A percentile compares a stretch with the other conserved stretches of the same genome.
phyloP scores from a whole-genome alignment of 2,797 vertebrate species.

The Amblyopsis hoosieri region DNA sequence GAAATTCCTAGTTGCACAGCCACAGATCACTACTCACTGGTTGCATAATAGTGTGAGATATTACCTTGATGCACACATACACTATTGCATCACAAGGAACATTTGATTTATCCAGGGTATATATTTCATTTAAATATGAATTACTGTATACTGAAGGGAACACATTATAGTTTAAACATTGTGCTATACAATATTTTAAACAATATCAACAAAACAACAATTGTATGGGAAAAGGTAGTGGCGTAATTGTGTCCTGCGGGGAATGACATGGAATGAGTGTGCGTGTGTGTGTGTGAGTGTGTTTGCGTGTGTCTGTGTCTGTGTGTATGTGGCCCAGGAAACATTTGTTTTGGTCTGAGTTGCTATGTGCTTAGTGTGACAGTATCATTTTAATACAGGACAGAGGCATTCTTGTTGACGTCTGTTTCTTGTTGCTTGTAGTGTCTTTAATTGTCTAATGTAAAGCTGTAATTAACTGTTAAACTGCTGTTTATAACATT shows the following conservation, averaged over 20 bases:
- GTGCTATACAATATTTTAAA: too few species aligned
- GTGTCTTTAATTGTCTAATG: not conserved
- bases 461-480: too few species aligned
- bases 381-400: not conserved
- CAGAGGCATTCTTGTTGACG: not conserved
- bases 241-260: too few species aligned
- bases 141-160: conserved; percentile 25
- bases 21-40: not conserved
- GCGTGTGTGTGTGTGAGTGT: too few species aligned
- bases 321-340: too few species aligned
- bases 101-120: conserved; percentile 12
- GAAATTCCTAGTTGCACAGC: conserved; percentile 28
- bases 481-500: too few species aligned
- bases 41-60: not conserved
- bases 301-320: too few species aligned
- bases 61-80: conserved; percentile 30
- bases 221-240: too few species aligned
- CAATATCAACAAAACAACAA: too few species aligned
- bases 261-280: too few species aligned
- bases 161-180: conserved; percentile 23
- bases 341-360: too few species aligned
- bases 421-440: not conserved
- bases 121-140: conserved; percentile 30
- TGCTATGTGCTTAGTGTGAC: too few species aligned
- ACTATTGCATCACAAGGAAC: conserved; percentile 2